A percentile compares a stretch with the other conserved stretches of the same genome.
These are phyloP conservation scores for Eubucco bourcierii DNA, from an alignment of 2,113 vertebrate species.

Conservation along the genomic window DNA sequence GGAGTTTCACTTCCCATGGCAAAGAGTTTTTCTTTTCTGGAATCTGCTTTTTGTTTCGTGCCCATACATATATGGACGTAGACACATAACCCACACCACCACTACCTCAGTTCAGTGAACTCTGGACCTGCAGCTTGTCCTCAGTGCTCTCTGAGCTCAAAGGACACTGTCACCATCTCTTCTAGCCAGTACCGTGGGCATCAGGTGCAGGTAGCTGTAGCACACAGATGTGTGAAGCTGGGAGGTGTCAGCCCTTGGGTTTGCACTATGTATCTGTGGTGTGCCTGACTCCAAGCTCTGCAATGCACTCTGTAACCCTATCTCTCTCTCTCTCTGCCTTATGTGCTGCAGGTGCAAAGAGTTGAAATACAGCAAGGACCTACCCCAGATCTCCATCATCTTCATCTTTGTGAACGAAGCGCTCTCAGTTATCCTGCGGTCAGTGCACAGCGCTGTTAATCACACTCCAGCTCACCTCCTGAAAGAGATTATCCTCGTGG, in stretches of 20 bases:
- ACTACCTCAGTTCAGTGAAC: rapidly evolving
- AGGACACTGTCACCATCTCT: background rate
- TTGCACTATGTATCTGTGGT: rapidly evolving
- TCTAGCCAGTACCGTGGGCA: background rate
- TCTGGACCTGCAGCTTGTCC: background rate
- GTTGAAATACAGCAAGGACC: constrained; percentile 85
- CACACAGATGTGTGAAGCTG: rapidly evolving
- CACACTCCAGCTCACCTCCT: constrained; percentile 92
- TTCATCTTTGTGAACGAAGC: constrained; percentile 99
- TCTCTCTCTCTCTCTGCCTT: background rate
- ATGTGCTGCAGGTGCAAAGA: constrained; percentile 84
- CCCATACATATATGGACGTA: rapidly evolving
- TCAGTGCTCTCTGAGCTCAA: rapidly evolving
- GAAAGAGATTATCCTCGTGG: constrained; percentile 97
- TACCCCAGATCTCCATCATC: constrained; percentile 95
- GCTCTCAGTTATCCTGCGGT: constrained; percentile 94
- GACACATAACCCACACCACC: rapidly evolving
- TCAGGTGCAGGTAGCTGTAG: rapidly evolving
- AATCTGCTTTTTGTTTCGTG: background rate
- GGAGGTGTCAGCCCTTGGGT: rapidly evolving
- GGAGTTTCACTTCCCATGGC: background rate
- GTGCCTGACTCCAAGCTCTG: rapidly evolving
- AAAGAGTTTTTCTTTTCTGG: background rate
- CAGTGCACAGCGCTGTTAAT: constrained; percentile 93
- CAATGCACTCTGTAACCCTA: background rate